Evolutionary conservation across 2,797 vertebrate species (phyloP).

Genomic region (Microctenopoma stevenorrisi): DNA sequence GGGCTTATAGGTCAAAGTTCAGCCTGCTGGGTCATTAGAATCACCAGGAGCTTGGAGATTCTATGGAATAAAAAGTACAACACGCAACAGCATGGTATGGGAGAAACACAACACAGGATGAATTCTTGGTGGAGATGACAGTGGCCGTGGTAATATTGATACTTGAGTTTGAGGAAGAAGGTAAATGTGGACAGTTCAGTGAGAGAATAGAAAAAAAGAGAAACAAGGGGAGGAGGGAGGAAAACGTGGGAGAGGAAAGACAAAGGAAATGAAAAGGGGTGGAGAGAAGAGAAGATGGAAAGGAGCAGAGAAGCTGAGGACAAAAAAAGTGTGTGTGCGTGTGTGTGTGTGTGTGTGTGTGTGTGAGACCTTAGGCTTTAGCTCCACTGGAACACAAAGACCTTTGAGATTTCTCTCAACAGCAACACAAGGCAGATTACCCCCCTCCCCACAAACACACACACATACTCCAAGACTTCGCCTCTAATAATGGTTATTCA

Average conservation of each 20-base stretch:
- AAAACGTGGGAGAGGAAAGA: constrained; percentile 28
- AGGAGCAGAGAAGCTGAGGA: constrained; percentile 26
- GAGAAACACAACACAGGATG: not conserved
- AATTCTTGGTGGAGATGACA: not conserved
- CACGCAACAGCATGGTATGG: not conserved
- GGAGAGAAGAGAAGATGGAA: constrained; percentile 27
- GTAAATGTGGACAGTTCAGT: constrained; percentile 5
- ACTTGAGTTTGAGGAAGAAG: constrained; percentile 3
- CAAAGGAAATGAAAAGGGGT: constrained; percentile 30
- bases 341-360: constrained; percentile 20
- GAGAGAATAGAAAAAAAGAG: constrained; percentile 36
- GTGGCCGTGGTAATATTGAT: not conserved
- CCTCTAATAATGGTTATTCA: constrained; percentile 41
- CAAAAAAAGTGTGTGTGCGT: constrained; percentile 35
- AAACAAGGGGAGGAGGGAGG: constrained; percentile 17
- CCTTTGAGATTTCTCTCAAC: constrained; percentile 64
- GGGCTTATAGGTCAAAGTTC: constrained; percentile 53
- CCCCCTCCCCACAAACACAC: not conserved
- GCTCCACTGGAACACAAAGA: constrained; percentile 54
- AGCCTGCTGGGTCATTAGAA: constrained; percentile 37
- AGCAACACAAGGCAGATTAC: constrained; percentile 65
- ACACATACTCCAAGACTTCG: constrained; percentile 15
- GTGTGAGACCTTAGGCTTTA: constrained; percentile 47
- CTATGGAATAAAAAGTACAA: constrained; percentile 1
- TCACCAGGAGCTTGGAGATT: constrained; percentile 28